Evolutionary conservation across 2,113 vertebrate genomes (phyloP), one percentile per base, ranked within the genome.

Genomic region (Stomatorhinus ivindoensis): DNA sequence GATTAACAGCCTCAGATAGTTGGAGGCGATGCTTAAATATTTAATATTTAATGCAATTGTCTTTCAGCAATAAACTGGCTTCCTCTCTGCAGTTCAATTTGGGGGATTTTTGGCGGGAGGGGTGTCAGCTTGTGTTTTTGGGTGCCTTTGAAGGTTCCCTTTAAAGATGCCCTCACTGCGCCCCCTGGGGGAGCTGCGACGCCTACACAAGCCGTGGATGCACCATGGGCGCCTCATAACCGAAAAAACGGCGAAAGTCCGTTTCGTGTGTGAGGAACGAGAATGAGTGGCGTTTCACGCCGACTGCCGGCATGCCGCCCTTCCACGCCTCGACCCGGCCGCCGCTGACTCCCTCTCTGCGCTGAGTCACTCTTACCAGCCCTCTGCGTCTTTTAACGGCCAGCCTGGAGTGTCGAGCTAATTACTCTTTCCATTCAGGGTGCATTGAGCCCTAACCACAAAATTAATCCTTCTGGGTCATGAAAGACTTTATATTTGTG

Each of bases 1-100:
- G 88, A 89, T 89, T 89, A 89, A 61, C n/a, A 61, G 76, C 80
- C 76, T 7, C 9, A 42, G 51, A 84, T 31, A 84, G 88, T 85
- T 50, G 44, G 51, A 35, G 51, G 76, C 11, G 76, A 13, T 53
- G 50, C 42, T 85, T 83, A 89, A 46, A 84, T 89, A 89, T 89
- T 61, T 89, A 61, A 80, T 55, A 15, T 82, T 83, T 42, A 51
- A 89, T 51, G 7, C 13, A 50, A 44, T 83, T 44, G 19, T 27
- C 73, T 83, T 65, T 80, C 31, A 82, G 35, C 42, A 51, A 82
- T 7, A 53, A 50, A 42, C 24, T 8, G 15, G 46, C 27, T 15
- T 31, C 31, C 88, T 42, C 69, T 44, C 53, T 44, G 73, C 31
- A 82, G 69, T 53, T 89, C 50, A 9, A 44, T 35, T 53, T 87